Evolutionary conservation across 2,113 vertebrate species (phyloP).

Genomic region (Charadrius vociferus): DNA sequence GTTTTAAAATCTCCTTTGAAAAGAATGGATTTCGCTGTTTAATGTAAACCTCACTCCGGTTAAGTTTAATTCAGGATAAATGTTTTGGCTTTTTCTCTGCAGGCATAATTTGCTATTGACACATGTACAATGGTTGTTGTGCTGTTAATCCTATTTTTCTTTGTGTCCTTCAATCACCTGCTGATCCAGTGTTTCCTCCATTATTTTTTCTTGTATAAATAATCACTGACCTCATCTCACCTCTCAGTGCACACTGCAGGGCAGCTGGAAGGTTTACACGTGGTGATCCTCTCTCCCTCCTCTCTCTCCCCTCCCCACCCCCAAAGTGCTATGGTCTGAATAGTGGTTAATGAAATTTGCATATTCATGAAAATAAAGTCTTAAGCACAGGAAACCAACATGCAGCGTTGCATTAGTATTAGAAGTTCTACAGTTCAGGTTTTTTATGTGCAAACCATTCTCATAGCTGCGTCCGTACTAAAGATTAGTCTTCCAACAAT

Average conservation of each 20-base stretch:
- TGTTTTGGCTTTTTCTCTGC: slow-evolving; percentile 9
- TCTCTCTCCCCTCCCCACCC: neutral
- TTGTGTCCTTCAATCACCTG: slow-evolving; percentile 16
- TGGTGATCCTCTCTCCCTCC: neutral
- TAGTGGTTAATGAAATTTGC: slow-evolving; percentile 58
- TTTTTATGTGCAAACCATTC: neutral
- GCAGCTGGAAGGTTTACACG: neutral
- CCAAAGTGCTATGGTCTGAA: slow-evolving; percentile 8
- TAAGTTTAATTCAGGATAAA: neutral
- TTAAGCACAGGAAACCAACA: slow-evolving; percentile 15
- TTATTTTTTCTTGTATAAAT: neutral
- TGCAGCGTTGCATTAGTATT: neutral
- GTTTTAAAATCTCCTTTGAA: slow-evolving; percentile 33
- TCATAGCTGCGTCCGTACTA: neutral
- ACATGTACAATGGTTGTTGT: neutral
- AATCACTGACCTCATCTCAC: slow-evolving; percentile 31
- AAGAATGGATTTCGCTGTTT: neutral
- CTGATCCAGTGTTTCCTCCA: neutral
- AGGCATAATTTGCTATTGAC: slow-evolving; percentile 21
- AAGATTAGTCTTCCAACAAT: neutral
- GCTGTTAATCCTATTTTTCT: neutral
- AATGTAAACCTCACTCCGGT: neutral
- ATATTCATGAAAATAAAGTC: slow-evolving; percentile 47
- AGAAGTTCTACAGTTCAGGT: neutral
- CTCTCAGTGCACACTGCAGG: neutral